Evolutionary conservation across 2,113 vertebrate genomes (phyloP).

Genomic region (Megaceryle maxima): DNA sequence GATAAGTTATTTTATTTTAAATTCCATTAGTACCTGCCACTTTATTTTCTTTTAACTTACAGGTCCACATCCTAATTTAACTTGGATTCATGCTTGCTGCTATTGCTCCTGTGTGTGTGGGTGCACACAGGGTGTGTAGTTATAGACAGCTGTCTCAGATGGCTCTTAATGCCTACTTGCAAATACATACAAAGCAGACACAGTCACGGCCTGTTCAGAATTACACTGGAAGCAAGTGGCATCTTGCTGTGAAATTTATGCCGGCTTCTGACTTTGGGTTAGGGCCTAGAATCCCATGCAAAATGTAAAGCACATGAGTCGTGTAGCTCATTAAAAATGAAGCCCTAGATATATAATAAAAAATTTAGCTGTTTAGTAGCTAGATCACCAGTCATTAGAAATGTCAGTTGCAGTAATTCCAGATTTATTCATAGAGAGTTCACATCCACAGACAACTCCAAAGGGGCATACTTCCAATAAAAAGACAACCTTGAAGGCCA

Average conservation of each 20-base stretch:
- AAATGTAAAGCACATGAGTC: fast-evolving
- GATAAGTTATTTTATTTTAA: neutral
- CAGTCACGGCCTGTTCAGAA: neutral
- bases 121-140: neutral
- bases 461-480: conserved; percentile 10
- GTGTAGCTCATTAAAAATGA: neutral
- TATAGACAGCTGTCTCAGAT: neutral
- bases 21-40: neutral
- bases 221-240: neutral
- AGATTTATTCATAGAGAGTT: neutral
- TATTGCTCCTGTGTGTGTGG: neutral
- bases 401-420: neutral
- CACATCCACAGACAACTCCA: neutral
- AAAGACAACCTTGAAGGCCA: neutral
- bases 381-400: conserved; percentile 14
- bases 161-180: neutral
- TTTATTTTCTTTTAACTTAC: neutral
- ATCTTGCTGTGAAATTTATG: neutral
- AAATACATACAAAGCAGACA: neutral
- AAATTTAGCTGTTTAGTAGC: neutral
- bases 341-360: neutral
- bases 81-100: neutral
- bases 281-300: neutral
- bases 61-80: neutral
- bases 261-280: neutral